A percentile compares a stretch with the other conserved stretches of the same genome.
phyloP scores from a whole-genome alignment of 2,797 vertebrate genomes.

The Danio albolineatus region DNA sequence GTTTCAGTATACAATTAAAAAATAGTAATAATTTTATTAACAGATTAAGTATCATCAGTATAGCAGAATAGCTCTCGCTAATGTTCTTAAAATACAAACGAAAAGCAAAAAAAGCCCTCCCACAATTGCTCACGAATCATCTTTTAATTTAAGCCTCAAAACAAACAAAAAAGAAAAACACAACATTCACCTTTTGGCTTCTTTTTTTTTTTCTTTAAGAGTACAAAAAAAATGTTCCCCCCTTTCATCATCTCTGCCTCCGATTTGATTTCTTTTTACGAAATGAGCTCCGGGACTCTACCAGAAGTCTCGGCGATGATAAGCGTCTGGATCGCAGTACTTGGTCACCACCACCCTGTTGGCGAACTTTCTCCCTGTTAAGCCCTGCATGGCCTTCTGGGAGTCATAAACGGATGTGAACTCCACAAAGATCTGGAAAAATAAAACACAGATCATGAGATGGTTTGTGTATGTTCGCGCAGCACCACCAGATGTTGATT shows the following conservation, averaged over 20 bases:
- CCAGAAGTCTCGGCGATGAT: slow-evolving; percentile 95
- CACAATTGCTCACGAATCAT: slow-evolving; percentile 39
- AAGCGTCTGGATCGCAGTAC: slow-evolving; percentile 94
- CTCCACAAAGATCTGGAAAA: slow-evolving; percentile 90
- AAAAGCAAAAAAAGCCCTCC: slow-evolving; percentile 48
- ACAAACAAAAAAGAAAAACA: slow-evolving; percentile 4
- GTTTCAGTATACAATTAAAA: slow-evolving; percentile 51
- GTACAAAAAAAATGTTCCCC: slow-evolving; percentile 39
- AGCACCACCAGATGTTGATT: background rate
- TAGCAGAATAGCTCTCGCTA: slow-evolving; percentile 43
- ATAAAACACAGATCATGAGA: background rate
- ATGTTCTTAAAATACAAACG: slow-evolving; percentile 61
- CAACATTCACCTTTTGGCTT: slow-evolving; percentile 42
- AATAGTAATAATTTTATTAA: slow-evolving; percentile 51
- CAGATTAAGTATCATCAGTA: slow-evolving; percentile 44
- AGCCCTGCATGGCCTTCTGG: slow-evolving; percentile 97
- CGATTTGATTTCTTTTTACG: slow-evolving; percentile 35
- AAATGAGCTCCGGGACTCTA: slow-evolving; percentile 70
- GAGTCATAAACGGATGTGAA: slow-evolving; percentile 94
- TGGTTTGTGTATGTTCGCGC: background rate
- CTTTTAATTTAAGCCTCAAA: slow-evolving; percentile 47
- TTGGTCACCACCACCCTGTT: slow-evolving; percentile 97
- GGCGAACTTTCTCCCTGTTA: slow-evolving; percentile 94
- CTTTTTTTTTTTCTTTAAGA: slow-evolving; percentile 5
- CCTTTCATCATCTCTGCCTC: slow-evolving; percentile 44